Conservation (phyloP, 2,888 invertebrate genomes). For the Acanthococcus lagerstroemiae region DNA sequence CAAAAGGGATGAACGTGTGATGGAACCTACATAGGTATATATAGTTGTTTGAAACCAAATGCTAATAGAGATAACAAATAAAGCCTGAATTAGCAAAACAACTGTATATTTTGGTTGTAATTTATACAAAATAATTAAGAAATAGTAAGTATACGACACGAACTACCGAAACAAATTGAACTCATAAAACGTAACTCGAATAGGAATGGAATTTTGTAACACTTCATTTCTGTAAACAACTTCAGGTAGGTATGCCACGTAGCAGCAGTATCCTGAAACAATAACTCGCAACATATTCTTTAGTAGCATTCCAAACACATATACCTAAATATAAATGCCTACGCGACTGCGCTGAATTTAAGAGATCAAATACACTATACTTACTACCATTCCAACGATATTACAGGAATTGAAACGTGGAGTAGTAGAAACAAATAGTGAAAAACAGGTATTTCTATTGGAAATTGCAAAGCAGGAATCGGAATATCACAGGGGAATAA, state of each 20-base stretch:
- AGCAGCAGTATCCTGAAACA: background rate
- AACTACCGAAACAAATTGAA: background rate
- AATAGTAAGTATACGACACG: background rate
- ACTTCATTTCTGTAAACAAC: too few species aligned
- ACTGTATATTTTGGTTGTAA: too few species aligned
- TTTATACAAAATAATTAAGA: background rate
- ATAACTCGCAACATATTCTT: background rate
- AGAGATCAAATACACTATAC: background rate
- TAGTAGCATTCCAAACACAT: background rate
- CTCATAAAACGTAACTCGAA: background rate
- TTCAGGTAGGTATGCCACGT: too few species aligned
- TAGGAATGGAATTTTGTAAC: background rate
- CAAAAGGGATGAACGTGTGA: too few species aligned
- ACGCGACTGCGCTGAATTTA: too few species aligned
- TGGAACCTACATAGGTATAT: too few species aligned
- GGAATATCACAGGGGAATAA: conserved; percentile 11
- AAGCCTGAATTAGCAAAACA: too few species aligned
- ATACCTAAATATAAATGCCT: too few species aligned
- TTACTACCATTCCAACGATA: background rate
- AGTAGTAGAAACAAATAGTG: background rate
- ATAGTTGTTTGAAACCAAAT: too few species aligned
- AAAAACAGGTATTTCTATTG: background rate
- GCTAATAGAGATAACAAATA: too few species aligned
- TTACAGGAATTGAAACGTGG: background rate
- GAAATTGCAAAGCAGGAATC: background rate